Evolutionary conservation across 2,797 vertebrate genomes (phyloP).

Genomic region (Anniella stebbinsi): DNA sequence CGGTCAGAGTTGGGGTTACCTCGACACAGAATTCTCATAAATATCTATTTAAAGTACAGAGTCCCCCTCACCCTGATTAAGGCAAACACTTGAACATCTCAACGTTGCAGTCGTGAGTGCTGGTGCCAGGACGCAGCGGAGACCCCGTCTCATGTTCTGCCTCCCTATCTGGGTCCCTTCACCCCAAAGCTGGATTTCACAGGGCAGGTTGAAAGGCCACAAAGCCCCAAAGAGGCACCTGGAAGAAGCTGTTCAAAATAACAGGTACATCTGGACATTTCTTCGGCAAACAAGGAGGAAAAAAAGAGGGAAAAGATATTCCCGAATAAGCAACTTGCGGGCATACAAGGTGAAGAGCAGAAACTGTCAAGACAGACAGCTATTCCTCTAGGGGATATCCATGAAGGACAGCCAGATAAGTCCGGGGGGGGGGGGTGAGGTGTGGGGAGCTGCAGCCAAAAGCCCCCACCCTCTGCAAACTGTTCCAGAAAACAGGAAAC

Average conservation of each 20-base stretch:
- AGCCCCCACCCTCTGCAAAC: not conserved
- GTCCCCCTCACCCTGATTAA: not conserved
- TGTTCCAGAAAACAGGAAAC: conserved; percentile 23
- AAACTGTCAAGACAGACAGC: not conserved
- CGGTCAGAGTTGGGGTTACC: not conserved
- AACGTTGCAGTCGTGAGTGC: not conserved
- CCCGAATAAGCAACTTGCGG: not conserved
- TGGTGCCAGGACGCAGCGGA: too few relatives aligned
- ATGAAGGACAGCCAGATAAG: not conserved
- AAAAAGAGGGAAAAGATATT: not conserved
- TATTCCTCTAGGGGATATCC: not conserved
- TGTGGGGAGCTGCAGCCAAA: not conserved
- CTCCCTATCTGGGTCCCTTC: not conserved
- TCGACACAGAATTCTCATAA: not conserved
- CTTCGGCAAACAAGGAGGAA: not conserved
- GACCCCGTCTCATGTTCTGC: too few relatives aligned
- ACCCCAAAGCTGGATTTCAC: not conserved
- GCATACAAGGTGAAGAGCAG: not conserved
- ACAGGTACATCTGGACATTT: not conserved
- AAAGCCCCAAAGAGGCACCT: not conserved
- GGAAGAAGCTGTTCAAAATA: not conserved
- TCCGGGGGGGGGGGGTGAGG: too few relatives aligned
- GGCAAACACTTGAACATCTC: not conserved
- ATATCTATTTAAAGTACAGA: too few relatives aligned
- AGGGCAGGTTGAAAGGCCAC: not conserved